Evolutionary conservation across 1,140 invertebrate species (phyloP).

Genomic region (Andricus grossulariae): DNA sequence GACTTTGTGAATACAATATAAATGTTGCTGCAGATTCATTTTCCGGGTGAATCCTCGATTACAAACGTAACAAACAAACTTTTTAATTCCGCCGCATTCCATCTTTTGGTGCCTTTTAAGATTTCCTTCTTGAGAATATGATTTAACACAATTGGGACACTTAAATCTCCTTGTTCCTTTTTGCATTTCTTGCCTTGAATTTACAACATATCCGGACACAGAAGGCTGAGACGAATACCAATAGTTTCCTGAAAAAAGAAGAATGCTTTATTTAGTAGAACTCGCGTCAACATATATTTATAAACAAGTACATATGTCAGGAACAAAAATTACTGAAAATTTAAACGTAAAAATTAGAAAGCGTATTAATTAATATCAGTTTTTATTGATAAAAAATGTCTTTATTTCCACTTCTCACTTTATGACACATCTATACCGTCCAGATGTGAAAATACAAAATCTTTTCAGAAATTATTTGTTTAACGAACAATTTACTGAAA

Average conservation of each 20-base stretch:
- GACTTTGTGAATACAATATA: conserved; percentile 32
- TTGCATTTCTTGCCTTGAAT: background rate
- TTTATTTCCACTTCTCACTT: no score
- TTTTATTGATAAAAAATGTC: no score
- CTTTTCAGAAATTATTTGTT: no score
- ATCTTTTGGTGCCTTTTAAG: conserved; percentile 34
- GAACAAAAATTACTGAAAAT: no score
- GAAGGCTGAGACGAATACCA: background rate
- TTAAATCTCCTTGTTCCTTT: background rate
- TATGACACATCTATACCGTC: no score
- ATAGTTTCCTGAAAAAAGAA: background rate
- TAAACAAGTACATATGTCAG: no score
- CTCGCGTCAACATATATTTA: no score
- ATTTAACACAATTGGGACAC: conserved; percentile 27
- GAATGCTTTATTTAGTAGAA: background rate
- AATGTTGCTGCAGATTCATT: conserved; percentile 35
- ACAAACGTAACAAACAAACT: conserved; percentile 38
- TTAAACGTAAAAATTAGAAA: no score
- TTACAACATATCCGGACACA: background rate
- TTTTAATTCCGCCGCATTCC: conserved; percentile 35
- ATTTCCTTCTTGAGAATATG: conserved; percentile 30
- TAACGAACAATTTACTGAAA: no score
- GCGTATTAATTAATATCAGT: no score
- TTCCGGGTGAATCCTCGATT: conserved; percentile 37
- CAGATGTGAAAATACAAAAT: no score